phyloP scores from a whole-genome alignment of 2,888 invertebrate species.

The Brenthis daphne region DNA sequence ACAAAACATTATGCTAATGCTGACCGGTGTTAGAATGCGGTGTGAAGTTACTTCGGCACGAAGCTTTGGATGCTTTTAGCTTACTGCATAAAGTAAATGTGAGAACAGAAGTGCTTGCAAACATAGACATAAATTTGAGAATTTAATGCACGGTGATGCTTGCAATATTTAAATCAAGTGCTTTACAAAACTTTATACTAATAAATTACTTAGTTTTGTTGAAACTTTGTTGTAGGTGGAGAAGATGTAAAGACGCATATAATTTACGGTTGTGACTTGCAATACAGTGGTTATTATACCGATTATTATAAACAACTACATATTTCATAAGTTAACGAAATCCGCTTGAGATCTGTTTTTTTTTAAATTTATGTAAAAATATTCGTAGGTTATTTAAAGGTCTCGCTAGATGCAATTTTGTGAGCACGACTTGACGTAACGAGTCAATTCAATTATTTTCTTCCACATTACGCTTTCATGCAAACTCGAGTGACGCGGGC shows the following conservation, averaged over 20 bases:
- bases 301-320: too few relatives aligned
- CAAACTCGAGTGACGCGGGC: constrained; percentile 23
- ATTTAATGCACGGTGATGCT: background rate
- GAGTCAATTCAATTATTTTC: constrained; percentile 33
- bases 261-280: too few relatives aligned
- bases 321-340: too few relatives aligned
- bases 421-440: constrained; percentile 16
- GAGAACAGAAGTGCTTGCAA: constrained; percentile 23
- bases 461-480: constrained; percentile 34
- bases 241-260: too few relatives aligned
- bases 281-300: too few relatives aligned
- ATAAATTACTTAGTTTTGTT: too few relatives aligned
- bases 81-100: constrained; percentile 26
- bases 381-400: background rate
- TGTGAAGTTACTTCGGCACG: constrained; percentile 26
- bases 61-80: constrained; percentile 35
- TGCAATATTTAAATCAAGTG: background rate
- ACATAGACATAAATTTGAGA: background rate
- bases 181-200: too few relatives aligned
- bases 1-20: constrained; percentile 27
- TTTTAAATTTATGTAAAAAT: constrained; percentile 1
- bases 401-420: constrained; percentile 8
- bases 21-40: constrained; percentile 25
- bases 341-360: too few relatives aligned
- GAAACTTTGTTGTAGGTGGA: too few relatives aligned